phyloP scores from a whole-genome alignment of 2,797 vertebrate species.

The Synanceia verrucosa region DNA sequence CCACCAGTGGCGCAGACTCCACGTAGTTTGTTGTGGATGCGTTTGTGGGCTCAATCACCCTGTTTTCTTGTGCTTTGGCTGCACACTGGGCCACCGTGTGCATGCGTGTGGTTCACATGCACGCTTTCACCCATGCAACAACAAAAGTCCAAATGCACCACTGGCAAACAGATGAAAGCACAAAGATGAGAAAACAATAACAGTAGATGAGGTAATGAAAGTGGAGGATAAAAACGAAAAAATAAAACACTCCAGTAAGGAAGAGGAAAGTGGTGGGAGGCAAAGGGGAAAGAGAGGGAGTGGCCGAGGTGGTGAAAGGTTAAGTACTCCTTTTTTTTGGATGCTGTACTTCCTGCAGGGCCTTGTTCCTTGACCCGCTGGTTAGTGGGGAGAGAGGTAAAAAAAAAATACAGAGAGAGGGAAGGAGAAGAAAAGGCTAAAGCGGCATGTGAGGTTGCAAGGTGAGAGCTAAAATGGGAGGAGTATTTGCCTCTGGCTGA shows the following conservation, averaged over 20 bases:
- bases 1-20: conserved; percentile 59
- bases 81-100: conserved; percentile 26
- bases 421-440: conserved; percentile 68
- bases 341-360: conserved; percentile 73
- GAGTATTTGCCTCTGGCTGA: conserved; percentile 76
- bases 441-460: conserved; percentile 74
- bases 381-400: conserved; percentile 53
- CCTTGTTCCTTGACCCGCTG: conserved; percentile 73
- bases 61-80: conserved; percentile 47
- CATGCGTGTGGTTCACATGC: conserved; percentile 39
- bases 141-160: conserved; percentile 34
- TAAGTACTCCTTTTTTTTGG: conserved; percentile 68
- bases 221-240: conserved; percentile 30
- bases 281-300: conserved; percentile 40
- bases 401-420: conserved; percentile 36
- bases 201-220: conserved; percentile 13
- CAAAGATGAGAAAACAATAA: conserved; percentile 56
- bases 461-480: conserved; percentile 78
- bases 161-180: conserved; percentile 34
- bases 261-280: conserved; percentile 50
- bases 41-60: conserved; percentile 44
- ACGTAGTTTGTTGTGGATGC: conserved; percentile 55
- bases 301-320: conserved; percentile 68
- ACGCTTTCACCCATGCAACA: conserved; percentile 29
- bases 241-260: conserved; percentile 7